A percentile compares a stretch with the other conserved stretches of the same genome.
phyloP scores from a whole-genome alignment of 2,113 vertebrate genomes.

The Rhabdomys dilectus region DNA sequence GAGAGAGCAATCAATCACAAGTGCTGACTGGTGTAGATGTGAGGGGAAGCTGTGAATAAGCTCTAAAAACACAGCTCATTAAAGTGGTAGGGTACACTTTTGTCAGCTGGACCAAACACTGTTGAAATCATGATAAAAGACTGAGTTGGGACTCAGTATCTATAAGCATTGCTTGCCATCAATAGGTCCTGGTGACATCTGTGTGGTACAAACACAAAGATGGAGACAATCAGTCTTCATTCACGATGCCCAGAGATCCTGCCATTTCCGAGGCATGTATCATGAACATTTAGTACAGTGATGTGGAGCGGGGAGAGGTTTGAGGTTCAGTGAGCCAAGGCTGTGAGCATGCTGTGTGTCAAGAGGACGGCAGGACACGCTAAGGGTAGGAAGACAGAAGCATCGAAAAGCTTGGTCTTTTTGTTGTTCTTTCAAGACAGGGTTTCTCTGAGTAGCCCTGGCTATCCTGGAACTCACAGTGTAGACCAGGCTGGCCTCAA shows the following conservation, averaged over 20 bases:
- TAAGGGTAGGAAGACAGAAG: background rate
- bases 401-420: background rate
- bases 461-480: background rate
- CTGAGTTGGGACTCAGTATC: background rate
- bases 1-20: background rate
- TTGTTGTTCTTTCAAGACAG: background rate
- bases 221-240: background rate
- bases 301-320: background rate
- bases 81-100: background rate
- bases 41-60: no score
- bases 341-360: accelerated
- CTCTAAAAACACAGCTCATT: background rate
- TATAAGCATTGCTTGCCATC: background rate
- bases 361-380: background rate
- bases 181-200: background rate
- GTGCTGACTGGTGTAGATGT: background rate
- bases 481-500: background rate
- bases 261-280: background rate
- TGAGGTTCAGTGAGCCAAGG: background rate
- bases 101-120: background rate
- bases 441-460: background rate
- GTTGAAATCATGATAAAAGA: background rate
- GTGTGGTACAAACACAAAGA: background rate
- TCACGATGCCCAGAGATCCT: background rate
- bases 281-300: background rate